Base-by-base conservation (phyloP, 2,888 invertebrate species). In the Stegana nigrithorax region DNA sequence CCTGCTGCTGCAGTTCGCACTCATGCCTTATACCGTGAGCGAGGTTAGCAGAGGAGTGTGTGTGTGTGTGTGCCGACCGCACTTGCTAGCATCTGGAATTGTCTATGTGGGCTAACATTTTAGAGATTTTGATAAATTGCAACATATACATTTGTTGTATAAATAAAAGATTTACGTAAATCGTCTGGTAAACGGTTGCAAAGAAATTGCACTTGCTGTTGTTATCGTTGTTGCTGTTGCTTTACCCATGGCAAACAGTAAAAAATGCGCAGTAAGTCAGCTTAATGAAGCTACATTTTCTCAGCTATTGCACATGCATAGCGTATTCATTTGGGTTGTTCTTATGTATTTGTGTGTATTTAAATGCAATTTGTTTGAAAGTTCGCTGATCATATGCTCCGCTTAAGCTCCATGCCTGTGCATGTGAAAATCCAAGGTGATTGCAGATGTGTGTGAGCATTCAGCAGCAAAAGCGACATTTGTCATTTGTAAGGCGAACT, bases 81-180 rank as follows among this genome's bases (percentile, higher is more conserved):
- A 29, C n/a, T 45, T 10, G 17, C 23, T n/a, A 42, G n/a, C 7
- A 12, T 42, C 12, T 42, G n/a, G 80, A 77, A 80, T 80, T 78
- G 80, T 80, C 79, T 77, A 79, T 79, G 77, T 73, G 75, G 79
- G 79, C 79, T 80, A 77, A 77, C 80, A 77, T 78, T 80, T 80
- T 80, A 79, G 55, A 62, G 75, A 76, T 76, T 80, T 77, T 77
- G 80, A 77, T 77, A 77, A 77, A 77, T 79, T 80, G 80, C 79
- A 79, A 77, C 80, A 79, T 78, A 77, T 78, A 77, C 79, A 80
- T 78, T 74, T 74, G 74, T 74, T 75, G 78, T 80, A 76, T 80
- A 76, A 76, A 76, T 76, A 76, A 76, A 76, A 76, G 76, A 76
- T 76, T 80, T 80, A 76, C 78, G 75, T 76, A 76, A 76, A 76